Conservation (phyloP, 2,888 invertebrate genomes). For the Ochropleura plecta region DNA sequence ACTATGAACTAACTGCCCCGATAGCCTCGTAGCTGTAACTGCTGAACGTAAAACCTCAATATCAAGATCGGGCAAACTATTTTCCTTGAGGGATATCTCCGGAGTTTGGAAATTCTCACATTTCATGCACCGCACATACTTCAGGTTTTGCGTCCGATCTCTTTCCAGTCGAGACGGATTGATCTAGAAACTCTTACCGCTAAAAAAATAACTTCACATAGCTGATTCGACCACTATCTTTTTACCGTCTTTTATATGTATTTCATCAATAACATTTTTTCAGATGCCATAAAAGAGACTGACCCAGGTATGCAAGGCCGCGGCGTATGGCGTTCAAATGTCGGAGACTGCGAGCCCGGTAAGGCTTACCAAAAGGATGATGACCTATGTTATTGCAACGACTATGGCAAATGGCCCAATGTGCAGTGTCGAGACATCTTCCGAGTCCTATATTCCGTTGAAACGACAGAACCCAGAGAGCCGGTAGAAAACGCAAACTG, state of each 20-base stretch:
- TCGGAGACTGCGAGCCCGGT: slow-evolving; percentile 76
- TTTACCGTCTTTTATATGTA: not conserved
- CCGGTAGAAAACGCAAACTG: slow-evolving; percentile 70
- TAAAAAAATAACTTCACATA: not conserved
- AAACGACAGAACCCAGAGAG: slow-evolving; percentile 62
- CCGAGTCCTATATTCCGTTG: slow-evolving; percentile 77
- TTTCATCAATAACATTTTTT: slow-evolving; percentile 2
- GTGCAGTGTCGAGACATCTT: slow-evolving; percentile 82
- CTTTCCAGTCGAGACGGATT: not conserved
- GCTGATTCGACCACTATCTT: not conserved
- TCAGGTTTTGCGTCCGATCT: not conserved
- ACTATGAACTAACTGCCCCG: not conserved
- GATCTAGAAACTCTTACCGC: too few species aligned
- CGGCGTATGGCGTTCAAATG: slow-evolving; percentile 79
- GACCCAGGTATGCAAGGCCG: slow-evolving; percentile 85
- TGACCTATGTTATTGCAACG: slow-evolving; percentile 80
- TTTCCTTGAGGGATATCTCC: not conserved
- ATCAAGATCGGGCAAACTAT: not conserved
- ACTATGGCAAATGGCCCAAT: slow-evolving; percentile 84
- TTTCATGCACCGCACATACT: not conserved
- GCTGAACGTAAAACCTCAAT: not conserved
- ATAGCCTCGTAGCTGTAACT: not conserved
- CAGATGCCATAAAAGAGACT: slow-evolving; percentile 81
- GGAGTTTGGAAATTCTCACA: not conserved
- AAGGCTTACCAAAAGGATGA: slow-evolving; percentile 76